Conservation (phyloP, 2,797 vertebrate species). For the Cynopterus sphinx region DNA sequence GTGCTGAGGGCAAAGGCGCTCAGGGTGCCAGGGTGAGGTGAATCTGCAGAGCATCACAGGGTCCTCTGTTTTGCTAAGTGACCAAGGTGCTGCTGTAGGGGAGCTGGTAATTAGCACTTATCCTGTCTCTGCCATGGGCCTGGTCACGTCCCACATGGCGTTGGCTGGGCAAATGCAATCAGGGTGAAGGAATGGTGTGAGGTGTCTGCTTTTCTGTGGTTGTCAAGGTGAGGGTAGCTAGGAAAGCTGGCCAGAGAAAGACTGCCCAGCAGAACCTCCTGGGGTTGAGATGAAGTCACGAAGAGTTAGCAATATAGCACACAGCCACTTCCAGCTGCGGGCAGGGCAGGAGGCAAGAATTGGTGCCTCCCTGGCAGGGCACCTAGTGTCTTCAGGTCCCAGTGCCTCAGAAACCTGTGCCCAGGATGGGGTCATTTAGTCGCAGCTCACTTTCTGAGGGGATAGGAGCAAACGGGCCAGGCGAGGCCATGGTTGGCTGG, state of each 20-base stretch:
- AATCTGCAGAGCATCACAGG: not conserved
- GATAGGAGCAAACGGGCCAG: not conserved
- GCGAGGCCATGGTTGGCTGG: not conserved
- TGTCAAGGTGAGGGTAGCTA: not conserved
- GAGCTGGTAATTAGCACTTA: accelerated
- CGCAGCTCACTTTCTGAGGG: not conserved
- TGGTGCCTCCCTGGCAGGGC: not conserved
- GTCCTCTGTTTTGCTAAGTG: not conserved
- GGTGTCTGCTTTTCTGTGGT: not conserved
- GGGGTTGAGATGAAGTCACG: not conserved
- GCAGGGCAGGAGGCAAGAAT: not conserved
- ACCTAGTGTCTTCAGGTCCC: not conserved
- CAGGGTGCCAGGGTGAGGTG: not conserved
- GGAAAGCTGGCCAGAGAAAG: not conserved
- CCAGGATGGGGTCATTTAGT: not conserved
- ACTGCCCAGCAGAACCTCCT: not conserved
- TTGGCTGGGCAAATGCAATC: not conserved
- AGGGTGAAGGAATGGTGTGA: not conserved
- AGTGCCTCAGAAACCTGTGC: not conserved
- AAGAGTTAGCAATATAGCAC: not conserved
- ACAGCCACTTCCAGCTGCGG: not conserved
- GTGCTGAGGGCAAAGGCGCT: not conserved
- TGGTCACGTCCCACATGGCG: not conserved
- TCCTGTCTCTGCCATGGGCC: not conserved
- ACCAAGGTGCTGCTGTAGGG: not conserved